Evolutionary conservation across 1,140 invertebrate genomes (phyloP).

Genomic region (Camponotus floridanus): DNA sequence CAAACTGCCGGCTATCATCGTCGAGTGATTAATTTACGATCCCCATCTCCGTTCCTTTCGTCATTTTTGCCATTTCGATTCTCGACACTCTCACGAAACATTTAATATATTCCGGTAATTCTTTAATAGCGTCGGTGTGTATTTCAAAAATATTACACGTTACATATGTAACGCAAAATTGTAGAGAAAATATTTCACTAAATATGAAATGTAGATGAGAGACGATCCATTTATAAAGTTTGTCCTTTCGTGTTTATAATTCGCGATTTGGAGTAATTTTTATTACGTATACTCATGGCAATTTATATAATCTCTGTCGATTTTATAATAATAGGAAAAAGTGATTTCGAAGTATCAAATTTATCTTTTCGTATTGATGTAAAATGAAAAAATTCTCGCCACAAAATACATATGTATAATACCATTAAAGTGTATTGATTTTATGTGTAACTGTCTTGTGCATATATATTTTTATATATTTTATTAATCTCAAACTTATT

Average conservation of each 20-base stretch:
- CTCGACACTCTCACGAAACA: neutral
- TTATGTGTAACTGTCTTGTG: neutral
- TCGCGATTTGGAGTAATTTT: constrained; percentile 36
- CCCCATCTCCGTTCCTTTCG: neutral
- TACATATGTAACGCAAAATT: no score
- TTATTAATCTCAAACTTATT: neutral
- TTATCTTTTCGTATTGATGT: neutral
- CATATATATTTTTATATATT: neutral
- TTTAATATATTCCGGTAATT: neutral
- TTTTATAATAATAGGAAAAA: neutral
- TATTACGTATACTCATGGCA: constrained; percentile 25
- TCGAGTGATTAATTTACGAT: constrained; percentile 55
- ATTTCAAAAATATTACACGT: no score
- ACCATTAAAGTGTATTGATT: neutral
- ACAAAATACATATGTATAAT: neutral
- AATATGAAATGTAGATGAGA: constrained; percentile 40
- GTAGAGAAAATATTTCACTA: no score
- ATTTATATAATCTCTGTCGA: neutral
- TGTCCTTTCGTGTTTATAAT: constrained; percentile 41
- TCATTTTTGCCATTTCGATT: constrained; percentile 17
- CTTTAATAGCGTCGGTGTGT: no score
- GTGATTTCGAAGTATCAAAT: neutral
- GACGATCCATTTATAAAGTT: constrained; percentile 35
- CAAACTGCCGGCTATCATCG: constrained; percentile 38
- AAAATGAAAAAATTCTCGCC: neutral